Percentiles rank a stretch among this genome's conserved stretches.
Evolutionary conservation across 1,140 invertebrate species (phyloP).

Genomic region (Mamestra configurata): DNA sequence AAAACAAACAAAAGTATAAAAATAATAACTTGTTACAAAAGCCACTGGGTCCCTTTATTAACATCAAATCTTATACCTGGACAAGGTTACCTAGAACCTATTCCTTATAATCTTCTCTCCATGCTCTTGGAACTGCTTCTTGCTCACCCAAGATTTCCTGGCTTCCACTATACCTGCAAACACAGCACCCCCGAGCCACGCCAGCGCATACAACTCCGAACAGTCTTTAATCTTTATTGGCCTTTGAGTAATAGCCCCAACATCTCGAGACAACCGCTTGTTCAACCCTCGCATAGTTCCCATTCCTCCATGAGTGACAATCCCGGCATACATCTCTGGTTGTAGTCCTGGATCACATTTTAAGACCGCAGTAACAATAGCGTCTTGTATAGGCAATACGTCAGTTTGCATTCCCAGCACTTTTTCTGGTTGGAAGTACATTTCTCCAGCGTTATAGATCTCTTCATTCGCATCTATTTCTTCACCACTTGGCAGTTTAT

Average conservation of each 20-base stretch:
- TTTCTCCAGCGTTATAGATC: slow-evolving; percentile 70
- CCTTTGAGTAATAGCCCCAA: slow-evolving; percentile 55
- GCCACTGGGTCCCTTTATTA: too few species aligned
- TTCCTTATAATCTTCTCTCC: slow-evolving; percentile 75
- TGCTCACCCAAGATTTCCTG: slow-evolving; percentile 69
- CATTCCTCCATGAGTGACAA: slow-evolving; percentile 72
- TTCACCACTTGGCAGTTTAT: slow-evolving; percentile 62
- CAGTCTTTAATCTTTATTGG: slow-evolving; percentile 64
- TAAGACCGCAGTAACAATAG: slow-evolving; percentile 59
- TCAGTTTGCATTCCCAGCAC: slow-evolving; percentile 56
- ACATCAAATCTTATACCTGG: background rate
- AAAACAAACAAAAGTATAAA: too few species aligned
- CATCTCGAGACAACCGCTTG: slow-evolving; percentile 64
- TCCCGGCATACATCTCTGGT: slow-evolving; percentile 63
- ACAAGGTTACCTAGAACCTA: slow-evolving; percentile 56
- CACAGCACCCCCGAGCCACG: slow-evolving; percentile 76
- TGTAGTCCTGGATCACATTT: slow-evolving; percentile 74
- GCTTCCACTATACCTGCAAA: slow-evolving; percentile 70
- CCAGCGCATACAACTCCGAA: slow-evolving; percentile 66
- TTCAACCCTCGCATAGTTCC: slow-evolving; percentile 67
- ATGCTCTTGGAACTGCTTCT: slow-evolving; percentile 74
- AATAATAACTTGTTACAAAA: too few species aligned
- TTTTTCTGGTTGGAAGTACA: slow-evolving; percentile 72
- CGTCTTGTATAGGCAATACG: slow-evolving; percentile 65
- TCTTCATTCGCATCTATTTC: slow-evolving; percentile 70